A percentile compares a stretch with the other conserved stretches of the same genome.
Evolutionary conservation across 2,113 vertebrate species (phyloP).

Genomic region (Rhegmatorhina hoffmannsi): DNA sequence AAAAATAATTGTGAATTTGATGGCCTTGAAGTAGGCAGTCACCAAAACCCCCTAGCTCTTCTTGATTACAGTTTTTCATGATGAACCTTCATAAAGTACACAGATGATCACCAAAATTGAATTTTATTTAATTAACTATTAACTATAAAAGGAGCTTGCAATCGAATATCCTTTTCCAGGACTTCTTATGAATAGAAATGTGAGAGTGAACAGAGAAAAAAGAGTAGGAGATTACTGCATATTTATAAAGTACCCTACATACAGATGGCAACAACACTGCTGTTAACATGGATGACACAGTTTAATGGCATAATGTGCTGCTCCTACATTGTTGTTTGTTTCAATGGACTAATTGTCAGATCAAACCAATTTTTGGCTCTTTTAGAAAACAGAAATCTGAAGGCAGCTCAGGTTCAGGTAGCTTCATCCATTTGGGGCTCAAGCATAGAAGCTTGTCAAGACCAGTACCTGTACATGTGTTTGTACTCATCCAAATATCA

Average conservation of each 20-base stretch:
- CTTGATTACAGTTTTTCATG: slow-evolving; percentile 58
- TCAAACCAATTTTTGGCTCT: background rate
- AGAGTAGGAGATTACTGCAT: background rate
- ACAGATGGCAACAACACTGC: background rate
- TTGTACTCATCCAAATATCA: background rate
- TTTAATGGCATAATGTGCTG: background rate
- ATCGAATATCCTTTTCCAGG: background rate
- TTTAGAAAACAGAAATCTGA: background rate
- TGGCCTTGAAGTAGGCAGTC: background rate
- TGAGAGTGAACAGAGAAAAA: background rate
- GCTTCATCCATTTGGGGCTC: background rate
- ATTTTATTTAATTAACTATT: slow-evolving; percentile 55
- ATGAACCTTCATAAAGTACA: slow-evolving; percentile 46
- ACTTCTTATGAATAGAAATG: background rate
- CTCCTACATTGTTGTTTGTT: background rate
- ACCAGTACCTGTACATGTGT: background rate
- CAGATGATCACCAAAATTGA: background rate
- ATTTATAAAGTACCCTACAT: background rate
- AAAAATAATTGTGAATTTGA: background rate
- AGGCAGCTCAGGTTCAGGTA: background rate
- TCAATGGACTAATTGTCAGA: background rate
- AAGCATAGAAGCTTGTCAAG: background rate
- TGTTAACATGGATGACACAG: background rate
- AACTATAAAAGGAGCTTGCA: slow-evolving; percentile 11
- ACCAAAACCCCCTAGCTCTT: background rate